Conservation (phyloP, 2,888 invertebrate genomes). For the Chromoteleia sp. region DNA sequence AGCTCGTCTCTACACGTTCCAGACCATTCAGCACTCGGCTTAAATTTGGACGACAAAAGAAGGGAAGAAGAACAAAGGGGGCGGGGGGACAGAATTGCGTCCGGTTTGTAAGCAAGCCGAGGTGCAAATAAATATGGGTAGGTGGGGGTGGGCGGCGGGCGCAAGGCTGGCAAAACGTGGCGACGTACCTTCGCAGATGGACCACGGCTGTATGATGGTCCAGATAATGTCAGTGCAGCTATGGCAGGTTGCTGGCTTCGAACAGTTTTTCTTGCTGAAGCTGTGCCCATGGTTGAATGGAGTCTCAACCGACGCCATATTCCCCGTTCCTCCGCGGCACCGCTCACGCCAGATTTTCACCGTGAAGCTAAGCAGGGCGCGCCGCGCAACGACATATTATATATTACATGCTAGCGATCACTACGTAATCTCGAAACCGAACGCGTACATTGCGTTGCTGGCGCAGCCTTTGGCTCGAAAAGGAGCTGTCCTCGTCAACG, state of each 20-base stretch:
- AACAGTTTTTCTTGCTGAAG: conserved; percentile 99
- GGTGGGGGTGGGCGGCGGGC: conserved; percentile 14
- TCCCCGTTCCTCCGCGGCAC: conserved; percentile 87
- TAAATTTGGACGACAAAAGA: too few relatives aligned
- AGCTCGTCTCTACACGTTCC: too few relatives aligned
- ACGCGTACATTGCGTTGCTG: conserved; percentile 86
- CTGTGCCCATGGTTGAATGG: conserved; percentile 93
- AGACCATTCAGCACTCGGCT: too few relatives aligned
- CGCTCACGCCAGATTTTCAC: conserved; percentile 88
- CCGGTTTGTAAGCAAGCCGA: too few relatives aligned
- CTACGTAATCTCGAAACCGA: conserved; percentile 86
- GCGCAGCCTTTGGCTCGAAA: conserved; percentile 77
- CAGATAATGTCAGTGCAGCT: conserved; percentile 99
- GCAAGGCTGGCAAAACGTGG: conserved; percentile 28
- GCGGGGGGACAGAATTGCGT: too few relatives aligned
- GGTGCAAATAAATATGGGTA: conserved; percentile 16
- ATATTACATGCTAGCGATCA: conserved; percentile 84
- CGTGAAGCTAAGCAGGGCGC: conserved; percentile 86
- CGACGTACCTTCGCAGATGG: conserved; percentile 99
- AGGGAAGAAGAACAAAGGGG: background rate
- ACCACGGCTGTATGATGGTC: conserved; percentile 99
- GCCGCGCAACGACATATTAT: conserved; percentile 78
- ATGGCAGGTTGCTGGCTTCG: conserved; percentile 99
- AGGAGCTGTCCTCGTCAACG: conserved; percentile 72
- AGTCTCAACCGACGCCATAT: conserved; percentile 87